Evolutionary conservation across 2,888 invertebrate genomes (phyloP).

Genomic region (Steromphala cineraria): DNA sequence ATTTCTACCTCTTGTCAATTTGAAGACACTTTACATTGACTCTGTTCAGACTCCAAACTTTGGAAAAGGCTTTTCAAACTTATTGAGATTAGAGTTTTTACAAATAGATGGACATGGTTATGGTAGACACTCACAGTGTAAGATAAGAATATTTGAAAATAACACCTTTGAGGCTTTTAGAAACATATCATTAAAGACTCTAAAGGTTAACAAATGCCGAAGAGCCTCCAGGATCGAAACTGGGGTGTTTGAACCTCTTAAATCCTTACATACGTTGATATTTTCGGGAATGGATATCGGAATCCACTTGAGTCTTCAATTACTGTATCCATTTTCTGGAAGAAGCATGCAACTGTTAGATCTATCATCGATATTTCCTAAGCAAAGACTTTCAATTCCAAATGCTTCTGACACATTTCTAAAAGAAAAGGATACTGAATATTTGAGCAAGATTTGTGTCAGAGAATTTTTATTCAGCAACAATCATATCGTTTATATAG

Average conservation of each 20-base stretch:
- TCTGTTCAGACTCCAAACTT: not conserved
- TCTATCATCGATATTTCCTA: not conserved
- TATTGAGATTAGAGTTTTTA: not conserved
- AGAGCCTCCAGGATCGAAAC: not conserved
- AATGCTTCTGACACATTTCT: not conserved
- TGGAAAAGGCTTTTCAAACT: not conserved
- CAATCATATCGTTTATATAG: not conserved
- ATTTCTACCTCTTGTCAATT: not conserved
- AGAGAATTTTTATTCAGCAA: not conserved
- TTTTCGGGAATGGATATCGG: not conserved
- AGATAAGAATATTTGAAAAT: not conserved
- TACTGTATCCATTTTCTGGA: not conserved
- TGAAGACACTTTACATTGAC: not conserved
- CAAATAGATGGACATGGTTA: not conserved
- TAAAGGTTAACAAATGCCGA: not conserved
- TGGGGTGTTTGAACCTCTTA: not conserved
- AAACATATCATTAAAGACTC: not conserved
- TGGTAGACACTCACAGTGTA: not conserved
- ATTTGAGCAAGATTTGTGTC: not conserved
- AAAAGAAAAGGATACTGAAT: not conserved
- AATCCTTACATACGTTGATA: not conserved
- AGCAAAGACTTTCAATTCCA: not conserved
- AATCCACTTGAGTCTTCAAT: not conserved
- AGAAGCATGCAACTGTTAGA: not conserved
- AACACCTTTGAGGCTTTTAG: not conserved